Conservation (phyloP, 2,888 invertebrate genomes). For the Digitonthophagus gazella region DNA sequence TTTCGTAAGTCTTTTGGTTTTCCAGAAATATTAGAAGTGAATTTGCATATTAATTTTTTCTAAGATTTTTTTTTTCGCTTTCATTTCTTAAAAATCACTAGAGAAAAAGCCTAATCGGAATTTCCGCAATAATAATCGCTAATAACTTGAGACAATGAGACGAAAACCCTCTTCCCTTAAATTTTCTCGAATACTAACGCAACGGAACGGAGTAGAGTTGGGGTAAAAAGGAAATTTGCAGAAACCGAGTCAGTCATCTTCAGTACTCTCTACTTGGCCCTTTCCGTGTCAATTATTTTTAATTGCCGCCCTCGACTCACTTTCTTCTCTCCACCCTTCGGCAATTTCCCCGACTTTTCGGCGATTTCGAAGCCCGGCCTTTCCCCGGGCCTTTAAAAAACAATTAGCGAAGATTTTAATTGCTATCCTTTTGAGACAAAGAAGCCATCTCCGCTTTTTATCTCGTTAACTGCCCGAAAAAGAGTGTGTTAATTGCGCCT, state of each 20-base stretch:
- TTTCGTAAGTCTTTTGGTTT: too few species aligned
- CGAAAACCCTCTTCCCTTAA: neutral
- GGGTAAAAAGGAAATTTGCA: neutral
- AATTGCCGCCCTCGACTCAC: constrained; percentile 30
- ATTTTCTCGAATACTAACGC: neutral
- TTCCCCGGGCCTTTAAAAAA: constrained; percentile 18
- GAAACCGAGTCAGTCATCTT: neutral
- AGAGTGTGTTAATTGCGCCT: constrained; percentile 20
- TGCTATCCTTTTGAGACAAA: constrained; percentile 17
- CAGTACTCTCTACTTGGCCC: constrained; percentile 22
- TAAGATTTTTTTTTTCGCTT: too few species aligned
- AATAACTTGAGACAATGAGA: neutral
- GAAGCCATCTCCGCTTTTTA: constrained; percentile 15
- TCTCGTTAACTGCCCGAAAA: constrained; percentile 18
- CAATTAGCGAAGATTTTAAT: constrained; percentile 28
- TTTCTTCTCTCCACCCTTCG: neutral
- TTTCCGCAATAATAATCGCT: neutral
- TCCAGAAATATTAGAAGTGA: too few species aligned
- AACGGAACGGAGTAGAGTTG: too few species aligned
- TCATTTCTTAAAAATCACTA: too few species aligned
- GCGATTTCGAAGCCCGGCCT: neutral
- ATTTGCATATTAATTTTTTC: too few species aligned
- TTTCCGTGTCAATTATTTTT: constrained; percentile 33
- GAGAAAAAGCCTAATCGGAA: too few species aligned
- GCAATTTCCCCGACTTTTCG: neutral